Conservation (phyloP, 2,888 invertebrate species). For the Gasteruption jaculator region DNA sequence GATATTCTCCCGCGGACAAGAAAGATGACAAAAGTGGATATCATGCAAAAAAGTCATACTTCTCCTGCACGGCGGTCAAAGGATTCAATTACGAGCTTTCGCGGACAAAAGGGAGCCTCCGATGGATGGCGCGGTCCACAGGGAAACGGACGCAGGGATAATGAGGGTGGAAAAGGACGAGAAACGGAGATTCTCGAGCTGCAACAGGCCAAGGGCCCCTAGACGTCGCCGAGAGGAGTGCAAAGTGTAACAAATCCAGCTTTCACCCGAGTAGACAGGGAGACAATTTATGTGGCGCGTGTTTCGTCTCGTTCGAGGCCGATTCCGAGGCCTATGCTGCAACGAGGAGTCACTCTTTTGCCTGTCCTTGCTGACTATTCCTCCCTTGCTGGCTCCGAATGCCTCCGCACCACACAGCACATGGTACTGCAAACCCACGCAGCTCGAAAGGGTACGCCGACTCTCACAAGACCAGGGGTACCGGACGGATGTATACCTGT, state of each 20-base stretch:
- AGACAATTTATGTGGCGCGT: constrained; percentile 51
- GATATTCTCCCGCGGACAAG: too few species aligned
- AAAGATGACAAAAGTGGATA: too few species aligned
- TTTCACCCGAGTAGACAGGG: constrained; percentile 48
- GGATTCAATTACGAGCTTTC: constrained; percentile 24
- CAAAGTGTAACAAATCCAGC: constrained; percentile 52
- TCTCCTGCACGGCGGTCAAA: too few species aligned
- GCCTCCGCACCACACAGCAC: constrained; percentile 31
- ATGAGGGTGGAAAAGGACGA: constrained; percentile 2
- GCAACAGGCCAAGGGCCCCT: constrained; percentile 28
- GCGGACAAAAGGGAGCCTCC: too few species aligned
- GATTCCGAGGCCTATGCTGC: constrained; percentile 31
- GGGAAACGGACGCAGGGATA: too few species aligned
- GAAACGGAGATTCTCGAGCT: constrained; percentile 12
- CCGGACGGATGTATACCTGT: neutral
- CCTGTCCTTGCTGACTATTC: constrained; percentile 24
- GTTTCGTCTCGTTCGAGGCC: constrained; percentile 44
- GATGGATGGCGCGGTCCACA: too few species aligned
- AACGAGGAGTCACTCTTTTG: constrained; percentile 37
- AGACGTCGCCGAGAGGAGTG: constrained; percentile 45
- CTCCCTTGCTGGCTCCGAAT: constrained; percentile 18
- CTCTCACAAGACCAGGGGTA: constrained; percentile 11
- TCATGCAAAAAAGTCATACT: too few species aligned
- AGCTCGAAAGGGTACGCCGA: constrained; percentile 23
- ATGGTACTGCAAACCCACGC: constrained; percentile 28